Evolutionary conservation across 2,113 vertebrate genomes (phyloP).

Genomic region (Laterallus jamaicensis): DNA sequence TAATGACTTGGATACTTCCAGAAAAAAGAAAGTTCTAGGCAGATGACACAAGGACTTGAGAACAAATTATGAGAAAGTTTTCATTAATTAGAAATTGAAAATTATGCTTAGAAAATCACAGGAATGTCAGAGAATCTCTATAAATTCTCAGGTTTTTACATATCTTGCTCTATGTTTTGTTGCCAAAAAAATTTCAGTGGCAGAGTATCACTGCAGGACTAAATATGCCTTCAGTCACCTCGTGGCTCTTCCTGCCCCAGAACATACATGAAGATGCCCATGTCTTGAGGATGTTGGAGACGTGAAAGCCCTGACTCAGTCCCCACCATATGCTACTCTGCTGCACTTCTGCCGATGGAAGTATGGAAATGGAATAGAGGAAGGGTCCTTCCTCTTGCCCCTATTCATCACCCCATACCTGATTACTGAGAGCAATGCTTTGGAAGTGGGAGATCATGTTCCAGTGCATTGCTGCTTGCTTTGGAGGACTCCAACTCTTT

Average conservation of each 20-base stretch:
- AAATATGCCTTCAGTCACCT: neutral
- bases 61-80: neutral
- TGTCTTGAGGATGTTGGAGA: neutral
- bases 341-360: neutral
- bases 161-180: neutral
- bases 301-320: neutral
- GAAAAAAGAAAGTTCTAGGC: slow-evolving; percentile 13
- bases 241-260: neutral
- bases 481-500: neutral
- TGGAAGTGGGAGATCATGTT: neutral
- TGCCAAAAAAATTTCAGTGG: neutral
- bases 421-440: neutral
- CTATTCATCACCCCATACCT: neutral
- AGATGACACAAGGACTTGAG: slow-evolving; percentile 32
- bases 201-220: neutral
- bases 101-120: neutral
- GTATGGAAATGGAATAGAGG: neutral
- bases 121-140: neutral
- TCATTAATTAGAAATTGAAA: slow-evolving; percentile 10
- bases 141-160: neutral
- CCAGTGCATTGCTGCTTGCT: neutral
- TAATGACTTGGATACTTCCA: slow-evolving; percentile 17
- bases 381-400: neutral
- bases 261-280: neutral
- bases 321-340: neutral